Base-by-base conservation (phyloP, 2,888 invertebrate species). In the Cerceris rybyensis region DNA sequence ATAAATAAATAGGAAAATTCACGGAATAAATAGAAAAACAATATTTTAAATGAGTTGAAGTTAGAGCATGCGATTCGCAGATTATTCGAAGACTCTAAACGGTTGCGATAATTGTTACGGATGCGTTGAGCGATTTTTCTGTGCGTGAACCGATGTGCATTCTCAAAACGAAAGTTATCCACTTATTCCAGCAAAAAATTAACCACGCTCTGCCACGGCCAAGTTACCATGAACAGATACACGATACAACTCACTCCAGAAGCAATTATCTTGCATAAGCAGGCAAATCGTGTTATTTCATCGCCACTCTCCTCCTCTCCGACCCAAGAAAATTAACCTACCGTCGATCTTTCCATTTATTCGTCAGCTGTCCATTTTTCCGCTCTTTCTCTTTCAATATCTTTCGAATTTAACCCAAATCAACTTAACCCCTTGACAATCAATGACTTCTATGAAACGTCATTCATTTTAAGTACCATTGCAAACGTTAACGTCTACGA, bases 211-310 rank as follows among this genome's bases (percentile, higher is more conserved):
- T 63, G 74, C 70, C 55, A 81, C 63, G 75, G 76, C 60, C 61
- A 73, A 70, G 77, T 80, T 82, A 67, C 60, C 81, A 78, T 55
- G 72, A 71, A 68, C 70, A 69, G 78, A 71, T 75, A 75, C 71
- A 52, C 75, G 78, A 70, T 81, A 78, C 75, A 77, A 80, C 70
- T 80, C 75, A 75, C 70, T 55, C 61, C 65, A 61, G 75, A 69
- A 55, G 71, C 70, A 82, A 82, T 82, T 82, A 81, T 69, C 75
- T 81, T 69, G 81, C 74, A 81, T 82, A 81, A 82, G 75, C 70
- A 79, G 75, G 79, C 81, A 76, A 73, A 78, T 81, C 81, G 72
- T 77, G 73, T 72, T 80, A 70, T 77, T 77, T 69, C 77, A 80
- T 73, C 77, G 67, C n/a, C 8, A 63, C 66, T 68, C 55, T 55